Conservation (phyloP, 2,797 vertebrate species). For the Geotrypetes seraphini region DNA sequence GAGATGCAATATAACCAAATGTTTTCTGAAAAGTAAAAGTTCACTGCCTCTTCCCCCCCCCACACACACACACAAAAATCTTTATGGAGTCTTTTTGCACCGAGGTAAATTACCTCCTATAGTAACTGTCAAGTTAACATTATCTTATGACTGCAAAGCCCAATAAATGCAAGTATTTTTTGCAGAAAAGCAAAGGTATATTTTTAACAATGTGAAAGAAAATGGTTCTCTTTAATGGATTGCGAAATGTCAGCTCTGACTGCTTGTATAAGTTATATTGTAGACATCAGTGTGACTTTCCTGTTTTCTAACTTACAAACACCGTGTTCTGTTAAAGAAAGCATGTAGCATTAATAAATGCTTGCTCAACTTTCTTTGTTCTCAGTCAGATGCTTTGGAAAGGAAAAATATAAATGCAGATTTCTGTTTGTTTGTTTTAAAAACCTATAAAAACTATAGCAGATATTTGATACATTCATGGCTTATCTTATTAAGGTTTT, state of each 20-base stretch:
- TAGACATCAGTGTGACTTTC: conserved; percentile 9
- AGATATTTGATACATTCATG: no score
- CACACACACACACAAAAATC: no score
- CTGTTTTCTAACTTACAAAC: not conserved
- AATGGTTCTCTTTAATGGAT: conserved; percentile 2
- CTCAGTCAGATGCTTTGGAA: conserved; percentile 2
- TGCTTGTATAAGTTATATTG: conserved; percentile 3
- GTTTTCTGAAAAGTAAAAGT: no score
- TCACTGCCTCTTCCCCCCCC: no score
- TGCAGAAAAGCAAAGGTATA: not conserved
- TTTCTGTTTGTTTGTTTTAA: no score
- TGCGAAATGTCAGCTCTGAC: conserved; percentile 21
- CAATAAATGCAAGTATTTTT: conserved; percentile 3
- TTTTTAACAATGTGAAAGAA: conserved; percentile 5
- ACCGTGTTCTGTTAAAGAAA: conserved; percentile 7
- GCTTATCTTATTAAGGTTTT: no score
- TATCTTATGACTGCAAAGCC: not conserved
- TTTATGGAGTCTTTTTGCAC: no score
- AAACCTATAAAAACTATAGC: no score
- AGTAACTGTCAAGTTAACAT: not conserved
- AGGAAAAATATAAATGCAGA: not conserved
- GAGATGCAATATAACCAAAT: no score
- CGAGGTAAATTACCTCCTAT: no score
- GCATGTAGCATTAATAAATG: not conserved
- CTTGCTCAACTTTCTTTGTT: conserved; percentile 10